phyloP scores from a whole-genome alignment of 2,797 vertebrate genomes.

The Gouania willdenowi region DNA sequence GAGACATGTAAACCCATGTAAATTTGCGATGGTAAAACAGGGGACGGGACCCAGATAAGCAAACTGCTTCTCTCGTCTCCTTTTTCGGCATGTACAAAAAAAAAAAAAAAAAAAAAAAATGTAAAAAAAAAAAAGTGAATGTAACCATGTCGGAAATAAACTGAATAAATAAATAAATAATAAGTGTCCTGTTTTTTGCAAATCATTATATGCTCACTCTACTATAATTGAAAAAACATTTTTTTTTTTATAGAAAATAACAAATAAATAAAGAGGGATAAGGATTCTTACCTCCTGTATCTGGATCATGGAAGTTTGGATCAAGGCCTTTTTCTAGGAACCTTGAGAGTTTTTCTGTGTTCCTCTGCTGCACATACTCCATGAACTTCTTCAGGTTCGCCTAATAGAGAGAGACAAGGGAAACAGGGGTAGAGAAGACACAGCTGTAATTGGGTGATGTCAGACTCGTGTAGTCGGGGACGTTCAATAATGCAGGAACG shows the following conservation, averaged over 20 bases:
- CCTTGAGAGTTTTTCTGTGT: conserved; percentile 86
- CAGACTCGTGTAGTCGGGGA: conserved; percentile 53
- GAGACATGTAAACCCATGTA: too few relatives aligned
- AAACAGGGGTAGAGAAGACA: conserved; percentile 26
- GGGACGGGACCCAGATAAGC: too few relatives aligned
- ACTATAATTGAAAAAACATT: too few relatives aligned
- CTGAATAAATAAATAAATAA: background rate
- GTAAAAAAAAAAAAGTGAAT: conserved; percentile 5
- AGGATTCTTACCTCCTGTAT: conserved; percentile 84
- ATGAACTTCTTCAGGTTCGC: conserved; percentile 98
- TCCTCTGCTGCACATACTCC: conserved; percentile 89
- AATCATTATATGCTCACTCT: too few relatives aligned
- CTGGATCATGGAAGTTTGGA: conserved; percentile 96
- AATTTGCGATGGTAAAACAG: too few relatives aligned
- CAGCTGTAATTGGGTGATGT: conserved; percentile 59
- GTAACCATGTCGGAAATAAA: conserved; percentile 4
- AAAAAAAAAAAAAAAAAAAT: background rate
- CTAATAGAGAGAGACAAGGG: conserved; percentile 66
- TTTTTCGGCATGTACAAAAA: too few relatives aligned
- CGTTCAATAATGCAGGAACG: conserved; percentile 73
- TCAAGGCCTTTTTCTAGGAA: conserved; percentile 96
- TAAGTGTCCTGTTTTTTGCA: too few relatives aligned
- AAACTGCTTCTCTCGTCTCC: too few relatives aligned
- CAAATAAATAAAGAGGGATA: background rate
- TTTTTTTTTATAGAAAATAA: too few relatives aligned